Conservation (phyloP, 1,140 invertebrate genomes). For the Trissolcus basalis region DNA sequence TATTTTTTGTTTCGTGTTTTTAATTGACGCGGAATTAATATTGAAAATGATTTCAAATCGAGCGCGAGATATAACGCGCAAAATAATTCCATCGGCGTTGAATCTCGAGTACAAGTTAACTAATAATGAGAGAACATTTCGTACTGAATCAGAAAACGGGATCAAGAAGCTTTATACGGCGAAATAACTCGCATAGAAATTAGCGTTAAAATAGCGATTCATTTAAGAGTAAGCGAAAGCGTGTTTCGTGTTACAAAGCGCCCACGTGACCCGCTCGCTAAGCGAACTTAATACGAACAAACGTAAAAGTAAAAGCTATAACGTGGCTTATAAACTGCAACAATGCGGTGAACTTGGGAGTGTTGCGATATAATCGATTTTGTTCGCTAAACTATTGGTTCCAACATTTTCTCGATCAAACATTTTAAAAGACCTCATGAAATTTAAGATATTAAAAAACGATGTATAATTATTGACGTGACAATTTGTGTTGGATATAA, state of each 20-base stretch:
- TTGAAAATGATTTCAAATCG: no score
- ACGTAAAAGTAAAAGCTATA: constrained; percentile 48
- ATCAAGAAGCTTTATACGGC: constrained; percentile 36
- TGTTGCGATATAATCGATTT: constrained; percentile 10
- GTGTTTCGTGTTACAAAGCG: constrained; percentile 50
- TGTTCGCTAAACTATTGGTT: no score
- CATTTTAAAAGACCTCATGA: no score
- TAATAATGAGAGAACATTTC: constrained; percentile 38
- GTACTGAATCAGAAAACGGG: constrained; percentile 48
- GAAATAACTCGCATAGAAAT: constrained; percentile 53
- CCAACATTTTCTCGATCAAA: no score
- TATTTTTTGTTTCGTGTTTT: no score
- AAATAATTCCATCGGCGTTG: constrained; percentile 14
- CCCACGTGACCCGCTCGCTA: constrained; percentile 36
- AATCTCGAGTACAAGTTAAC: constrained; percentile 33
- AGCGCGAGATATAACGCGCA: neutral
- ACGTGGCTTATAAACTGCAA: constrained; percentile 36
- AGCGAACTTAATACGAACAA: constrained; percentile 35
- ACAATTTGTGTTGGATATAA: no score
- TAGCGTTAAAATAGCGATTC: constrained; percentile 54
- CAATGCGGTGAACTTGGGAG: constrained; percentile 29
- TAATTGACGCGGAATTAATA: no score
- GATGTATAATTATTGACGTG: no score
- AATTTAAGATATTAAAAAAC: no score
- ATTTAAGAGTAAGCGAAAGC: constrained; percentile 47